Evolutionary conservation across 2,888 invertebrate genomes (phyloP).

Genomic region (Operophtera brumata): DNA sequence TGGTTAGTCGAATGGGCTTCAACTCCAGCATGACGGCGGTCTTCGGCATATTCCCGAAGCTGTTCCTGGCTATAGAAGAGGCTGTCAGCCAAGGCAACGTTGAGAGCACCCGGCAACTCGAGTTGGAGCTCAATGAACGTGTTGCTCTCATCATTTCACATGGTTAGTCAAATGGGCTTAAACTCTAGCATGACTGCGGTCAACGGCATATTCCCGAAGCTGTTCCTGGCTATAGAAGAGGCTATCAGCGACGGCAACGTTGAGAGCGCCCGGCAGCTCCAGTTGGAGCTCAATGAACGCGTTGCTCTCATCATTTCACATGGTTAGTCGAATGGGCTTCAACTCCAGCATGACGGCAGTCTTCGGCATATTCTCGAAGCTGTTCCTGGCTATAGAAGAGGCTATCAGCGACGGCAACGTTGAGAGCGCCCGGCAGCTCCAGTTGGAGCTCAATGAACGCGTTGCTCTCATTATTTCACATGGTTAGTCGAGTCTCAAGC

Average conservation of each 20-base stretch:
- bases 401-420: slow-evolving; percentile 7
- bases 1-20: slow-evolving; percentile 69
- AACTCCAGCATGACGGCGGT: slow-evolving; percentile 83
- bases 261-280: slow-evolving; percentile 13
- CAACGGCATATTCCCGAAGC: slow-evolving; percentile 78
- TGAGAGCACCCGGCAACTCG: slow-evolving; percentile 12
- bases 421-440: slow-evolving; percentile 13
- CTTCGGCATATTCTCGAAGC: slow-evolving; percentile 78
- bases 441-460: slow-evolving; percentile 19
- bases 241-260: slow-evolving; percentile 7
- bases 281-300: slow-evolving; percentile 19
- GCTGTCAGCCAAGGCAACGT: slow-evolving; percentile 7
- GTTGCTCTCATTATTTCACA: slow-evolving; percentile 19
- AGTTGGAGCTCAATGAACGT: slow-evolving; percentile 18
- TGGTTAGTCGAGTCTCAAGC: slow-evolving; percentile 1
- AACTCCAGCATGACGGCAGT: slow-evolving; percentile 83
- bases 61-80: slow-evolving; percentile 3
- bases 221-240: slow-evolving; percentile 3
- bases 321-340: slow-evolving; percentile 69
- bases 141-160: slow-evolving; percentile 19
- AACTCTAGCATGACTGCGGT: slow-evolving; percentile 83
- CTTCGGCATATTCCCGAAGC: slow-evolving; percentile 78
- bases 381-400: slow-evolving; percentile 3
- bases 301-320: slow-evolving; percentile 19
- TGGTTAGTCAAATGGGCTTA: slow-evolving; percentile 69